Conservation (phyloP, 2,888 invertebrate species). For the Nowickia ferox region DNA sequence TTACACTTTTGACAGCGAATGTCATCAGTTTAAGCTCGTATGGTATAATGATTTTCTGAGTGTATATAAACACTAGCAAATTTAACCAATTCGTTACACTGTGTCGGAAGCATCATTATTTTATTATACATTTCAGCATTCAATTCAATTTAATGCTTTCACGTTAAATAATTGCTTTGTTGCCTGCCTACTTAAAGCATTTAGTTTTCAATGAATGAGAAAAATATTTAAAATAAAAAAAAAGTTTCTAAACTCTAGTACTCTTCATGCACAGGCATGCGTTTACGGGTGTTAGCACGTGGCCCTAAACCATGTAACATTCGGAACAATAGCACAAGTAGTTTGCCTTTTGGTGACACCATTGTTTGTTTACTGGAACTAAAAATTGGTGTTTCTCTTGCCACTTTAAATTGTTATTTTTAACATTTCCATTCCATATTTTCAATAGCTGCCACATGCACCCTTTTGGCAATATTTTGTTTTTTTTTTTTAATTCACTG, state of each 20-base stretch:
- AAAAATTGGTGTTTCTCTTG: conserved; percentile 37
- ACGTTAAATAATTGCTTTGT: conserved; percentile 39
- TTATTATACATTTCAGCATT: conserved; percentile 25
- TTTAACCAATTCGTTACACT: conserved; percentile 1
- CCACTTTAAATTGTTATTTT: conserved; percentile 40
- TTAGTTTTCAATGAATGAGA: conserved; percentile 52
- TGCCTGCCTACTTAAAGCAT: conserved; percentile 62
- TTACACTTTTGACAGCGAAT: too few relatives aligned
- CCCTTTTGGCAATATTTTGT: conserved; percentile 54
- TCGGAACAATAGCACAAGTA: conserved; percentile 45
- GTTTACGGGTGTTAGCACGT: neutral
- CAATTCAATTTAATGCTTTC: conserved; percentile 50
- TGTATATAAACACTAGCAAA: too few relatives aligned
- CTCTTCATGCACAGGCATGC: conserved; percentile 1
- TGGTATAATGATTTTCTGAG: too few relatives aligned
- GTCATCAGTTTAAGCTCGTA: too few relatives aligned
- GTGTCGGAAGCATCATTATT: conserved; percentile 7
- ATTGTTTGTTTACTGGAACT: conserved; percentile 56
- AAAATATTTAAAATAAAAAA: conserved; percentile 13
- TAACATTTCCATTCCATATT: conserved; percentile 37
- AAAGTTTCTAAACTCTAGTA: conserved; percentile 46
- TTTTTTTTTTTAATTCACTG: conserved; percentile 2
- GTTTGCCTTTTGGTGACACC: conserved; percentile 71
- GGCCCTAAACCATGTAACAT: conserved; percentile 31
- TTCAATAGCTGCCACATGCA: conserved; percentile 64